Base-by-base conservation (phyloP, 2,113 vertebrate species). In the Mormyrus iriodes region DNA sequence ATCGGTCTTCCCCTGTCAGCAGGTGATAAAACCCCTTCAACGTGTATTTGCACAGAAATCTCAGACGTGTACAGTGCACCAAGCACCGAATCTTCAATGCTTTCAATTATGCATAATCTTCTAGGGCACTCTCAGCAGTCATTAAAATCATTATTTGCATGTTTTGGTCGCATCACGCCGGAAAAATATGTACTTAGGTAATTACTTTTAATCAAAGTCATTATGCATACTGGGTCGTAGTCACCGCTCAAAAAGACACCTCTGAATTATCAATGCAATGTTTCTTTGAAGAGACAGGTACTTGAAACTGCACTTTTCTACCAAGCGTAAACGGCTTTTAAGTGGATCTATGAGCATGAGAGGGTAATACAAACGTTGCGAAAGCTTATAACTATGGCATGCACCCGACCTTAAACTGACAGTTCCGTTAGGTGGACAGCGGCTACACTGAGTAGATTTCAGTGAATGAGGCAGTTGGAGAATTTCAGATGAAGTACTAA, bases 171-270 rank as follows among this genome's bases (percentile, higher is more conserved):
- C 24, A 85, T 85, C n/a, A 85, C 44, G 44, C 9, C 15, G 35
- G 73, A 8, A 51, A 85, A 85, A 85, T 19, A 48, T 49, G 24
- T 85, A 85, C 44, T 85, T 85, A 49, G 42, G 46, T 49, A 49
- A 85, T 51, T 85, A 10, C 19, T 85, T 85, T 85, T 85, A 85
- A 55, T 86, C 85, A 21, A 21, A 86, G 46, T 86, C 49, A 86
- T 86, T 86, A 55, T 86, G 31, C 85, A 87, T 19, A 44, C 17
- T 61, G 55, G 27, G 86, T 61, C 19, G 53, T 31, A 86, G 31
- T 65, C 39, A 44, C 39, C 5, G 53, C 48, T 86, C n/a, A 35
- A 52, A 87, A 65, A 44, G 39, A 87, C 86, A 86, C 48, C 10
- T 27, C 49, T 1, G 49, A 27, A 86, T 86, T 52, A 35, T 58